phyloP scores from a whole-genome alignment of 2,888 invertebrate genomes.

The Harpalus rufipes region DNA sequence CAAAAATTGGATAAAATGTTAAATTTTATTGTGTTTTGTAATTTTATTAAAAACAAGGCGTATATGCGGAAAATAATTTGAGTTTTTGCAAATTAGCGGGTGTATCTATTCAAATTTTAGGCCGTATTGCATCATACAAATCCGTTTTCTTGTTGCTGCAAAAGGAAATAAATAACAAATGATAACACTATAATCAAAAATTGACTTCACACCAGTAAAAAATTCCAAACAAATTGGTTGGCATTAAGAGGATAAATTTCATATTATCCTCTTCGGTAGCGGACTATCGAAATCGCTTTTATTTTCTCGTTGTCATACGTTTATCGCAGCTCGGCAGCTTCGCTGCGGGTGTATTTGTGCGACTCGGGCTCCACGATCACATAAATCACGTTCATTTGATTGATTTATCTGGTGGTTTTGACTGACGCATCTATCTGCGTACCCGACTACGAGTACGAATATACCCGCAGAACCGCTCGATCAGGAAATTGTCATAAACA shows the following conservation, averaged over 20 bases:
- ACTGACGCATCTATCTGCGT: conserved; percentile 60
- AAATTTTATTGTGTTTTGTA: too few relatives aligned
- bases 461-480: background rate
- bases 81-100: too few relatives aligned
- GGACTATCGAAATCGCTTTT: conserved; percentile 36
- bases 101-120: too few relatives aligned
- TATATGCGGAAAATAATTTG: too few relatives aligned
- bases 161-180: background rate
- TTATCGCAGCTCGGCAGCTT: conserved; percentile 19
- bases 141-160: too few relatives aligned
- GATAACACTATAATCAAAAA: background rate
- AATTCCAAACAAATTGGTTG: background rate
- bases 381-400: conserved; percentile 62
- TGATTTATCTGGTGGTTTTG: conserved; percentile 64
- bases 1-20: too few relatives aligned
- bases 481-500: conserved; percentile 57
- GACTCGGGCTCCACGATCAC: conserved; percentile 12
- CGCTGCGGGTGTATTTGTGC: conserved; percentile 8
- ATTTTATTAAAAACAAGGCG: too few relatives aligned
- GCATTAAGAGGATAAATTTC: conserved; percentile 15
- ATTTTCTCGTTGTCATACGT: conserved; percentile 52
- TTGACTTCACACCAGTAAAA: background rate
- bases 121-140: too few relatives aligned
- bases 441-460: background rate
- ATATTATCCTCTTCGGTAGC: background rate